Evolutionary conservation across 2,113 vertebrate genomes (phyloP).

Genomic region (Micromys minutus): DNA sequence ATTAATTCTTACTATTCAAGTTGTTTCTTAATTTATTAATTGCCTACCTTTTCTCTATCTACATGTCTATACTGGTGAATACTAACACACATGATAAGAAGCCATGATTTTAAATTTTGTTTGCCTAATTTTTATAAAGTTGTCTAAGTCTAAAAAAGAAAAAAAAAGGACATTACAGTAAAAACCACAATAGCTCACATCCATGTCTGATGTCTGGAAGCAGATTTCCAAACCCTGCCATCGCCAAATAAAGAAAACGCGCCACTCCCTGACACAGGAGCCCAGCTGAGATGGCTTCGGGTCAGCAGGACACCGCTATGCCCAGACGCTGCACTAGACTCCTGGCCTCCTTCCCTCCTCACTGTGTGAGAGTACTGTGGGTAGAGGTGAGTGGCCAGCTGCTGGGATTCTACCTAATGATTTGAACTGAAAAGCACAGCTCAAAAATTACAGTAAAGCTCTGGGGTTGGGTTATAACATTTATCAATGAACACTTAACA

Average conservation of each 20-base stretch:
- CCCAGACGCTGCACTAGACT: not conserved
- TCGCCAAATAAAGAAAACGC: not conserved
- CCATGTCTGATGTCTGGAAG: not conserved
- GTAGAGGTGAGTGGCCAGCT: not conserved
- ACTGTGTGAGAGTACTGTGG: not conserved
- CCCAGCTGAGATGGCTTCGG: not conserved
- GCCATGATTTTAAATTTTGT: slow-evolving; percentile 23
- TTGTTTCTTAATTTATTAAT: not conserved
- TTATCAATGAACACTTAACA: slow-evolving; percentile 15
- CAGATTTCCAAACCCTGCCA: not conserved
- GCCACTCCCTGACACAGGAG: not conserved
- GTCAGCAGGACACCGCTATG: not conserved
- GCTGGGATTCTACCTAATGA: not conserved
- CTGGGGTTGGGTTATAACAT: not conserved
- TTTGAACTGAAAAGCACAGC: not conserved
- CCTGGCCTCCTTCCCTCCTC: not conserved
- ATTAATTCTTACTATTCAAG: slow-evolving; percentile 10
- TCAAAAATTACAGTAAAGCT: not conserved
- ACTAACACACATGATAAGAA: not conserved
- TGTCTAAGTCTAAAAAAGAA: not conserved
- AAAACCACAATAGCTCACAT: slow-evolving; percentile 1
- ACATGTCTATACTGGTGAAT: not conserved
- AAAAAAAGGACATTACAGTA: not conserved
- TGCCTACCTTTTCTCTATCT: not conserved
- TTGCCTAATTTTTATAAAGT: not conserved